A percentile compares a stretch with the other conserved stretches of the same genome.
Conservation (phyloP, 2,797 vertebrate species). For the Trematomus bernacchii region DNA sequence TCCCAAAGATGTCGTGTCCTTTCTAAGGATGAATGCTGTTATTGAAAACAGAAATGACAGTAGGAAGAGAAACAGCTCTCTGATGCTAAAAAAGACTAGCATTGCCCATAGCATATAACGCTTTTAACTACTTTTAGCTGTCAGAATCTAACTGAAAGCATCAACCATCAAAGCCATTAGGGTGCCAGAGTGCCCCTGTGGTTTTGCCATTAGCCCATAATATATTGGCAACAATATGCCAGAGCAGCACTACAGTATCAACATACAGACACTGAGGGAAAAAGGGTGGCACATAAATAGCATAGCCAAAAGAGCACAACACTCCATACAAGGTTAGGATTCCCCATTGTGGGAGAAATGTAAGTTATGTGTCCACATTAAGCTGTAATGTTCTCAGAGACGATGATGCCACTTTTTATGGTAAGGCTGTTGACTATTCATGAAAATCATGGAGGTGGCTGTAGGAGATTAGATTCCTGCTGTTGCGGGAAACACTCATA, state of each 20-base stretch:
- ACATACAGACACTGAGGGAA: slow-evolving; percentile 54
- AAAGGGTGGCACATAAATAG: slow-evolving; percentile 61
- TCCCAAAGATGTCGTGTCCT: slow-evolving; percentile 46
- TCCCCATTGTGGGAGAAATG: slow-evolving; percentile 67
- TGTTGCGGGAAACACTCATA: slow-evolving; percentile 65
- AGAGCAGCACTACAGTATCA: slow-evolving; percentile 52
- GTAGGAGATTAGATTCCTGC: slow-evolving; percentile 72
- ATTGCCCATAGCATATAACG: slow-evolving; percentile 57
- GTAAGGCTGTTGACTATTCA: slow-evolving; percentile 78
- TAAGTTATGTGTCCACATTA: slow-evolving; percentile 80
- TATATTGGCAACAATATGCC: slow-evolving; percentile 67
- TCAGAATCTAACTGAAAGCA: slow-evolving; percentile 73
- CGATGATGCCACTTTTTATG: slow-evolving; percentile 76
- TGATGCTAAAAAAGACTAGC: slow-evolving; percentile 52
- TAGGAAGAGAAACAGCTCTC: slow-evolving; percentile 56
- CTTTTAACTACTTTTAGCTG: slow-evolving; percentile 76
- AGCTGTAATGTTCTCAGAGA: slow-evolving; percentile 70
- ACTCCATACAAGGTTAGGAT: slow-evolving; percentile 56
- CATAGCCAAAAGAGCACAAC: slow-evolving; percentile 53
- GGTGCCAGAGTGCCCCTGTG: slow-evolving; percentile 70
- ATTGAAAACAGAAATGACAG: slow-evolving; percentile 60
- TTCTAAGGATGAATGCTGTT: slow-evolving; percentile 61
- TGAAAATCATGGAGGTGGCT: slow-evolving; percentile 69
- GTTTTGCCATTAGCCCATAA: slow-evolving; percentile 74
- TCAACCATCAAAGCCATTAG: slow-evolving; percentile 74